Evolutionary conservation across 2,113 vertebrate species (phyloP).

Genomic region (Aythya baeri): DNA sequence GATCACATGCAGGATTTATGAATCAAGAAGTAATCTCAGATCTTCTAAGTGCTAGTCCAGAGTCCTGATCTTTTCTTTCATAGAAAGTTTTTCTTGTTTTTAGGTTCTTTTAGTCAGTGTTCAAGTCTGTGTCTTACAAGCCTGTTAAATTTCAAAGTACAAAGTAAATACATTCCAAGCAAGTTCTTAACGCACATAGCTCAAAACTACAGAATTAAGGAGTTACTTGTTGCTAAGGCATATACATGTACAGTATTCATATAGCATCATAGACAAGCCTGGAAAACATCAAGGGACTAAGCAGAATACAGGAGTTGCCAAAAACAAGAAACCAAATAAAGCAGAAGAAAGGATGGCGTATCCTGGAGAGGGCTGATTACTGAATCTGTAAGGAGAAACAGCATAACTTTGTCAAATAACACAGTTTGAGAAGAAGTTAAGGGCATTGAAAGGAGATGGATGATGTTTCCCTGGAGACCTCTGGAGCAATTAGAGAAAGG

Average conservation of each 20-base stretch:
- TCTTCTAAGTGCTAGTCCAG: not conserved
- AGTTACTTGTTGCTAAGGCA: not conserved
- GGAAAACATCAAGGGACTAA: constrained; percentile 7
- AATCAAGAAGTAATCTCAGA: not conserved
- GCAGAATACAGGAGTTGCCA: not conserved
- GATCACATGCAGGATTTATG: not conserved
- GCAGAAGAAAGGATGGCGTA: not conserved
- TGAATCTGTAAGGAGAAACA: not conserved
- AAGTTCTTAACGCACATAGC: not conserved
- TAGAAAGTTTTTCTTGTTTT: not conserved
- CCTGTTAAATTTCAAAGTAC: not conserved
- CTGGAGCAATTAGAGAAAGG: constrained; percentile 57
- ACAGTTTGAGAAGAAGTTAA: not conserved
- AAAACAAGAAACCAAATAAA: constrained; percentile 7
- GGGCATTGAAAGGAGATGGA: not conserved
- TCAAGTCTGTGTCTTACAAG: not conserved
- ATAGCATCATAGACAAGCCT: not conserved
- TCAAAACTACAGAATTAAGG: not conserved
- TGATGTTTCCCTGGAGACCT: not conserved
- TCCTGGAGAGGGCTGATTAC: not conserved
- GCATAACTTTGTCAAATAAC: not conserved
- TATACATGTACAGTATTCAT: not conserved
- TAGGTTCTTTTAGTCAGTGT: not conserved
- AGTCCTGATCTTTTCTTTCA: not conserved
- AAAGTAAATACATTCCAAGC: not conserved